phyloP scores from a whole-genome alignment of 2,888 invertebrate species.

The Chrysolina oricalcia region DNA sequence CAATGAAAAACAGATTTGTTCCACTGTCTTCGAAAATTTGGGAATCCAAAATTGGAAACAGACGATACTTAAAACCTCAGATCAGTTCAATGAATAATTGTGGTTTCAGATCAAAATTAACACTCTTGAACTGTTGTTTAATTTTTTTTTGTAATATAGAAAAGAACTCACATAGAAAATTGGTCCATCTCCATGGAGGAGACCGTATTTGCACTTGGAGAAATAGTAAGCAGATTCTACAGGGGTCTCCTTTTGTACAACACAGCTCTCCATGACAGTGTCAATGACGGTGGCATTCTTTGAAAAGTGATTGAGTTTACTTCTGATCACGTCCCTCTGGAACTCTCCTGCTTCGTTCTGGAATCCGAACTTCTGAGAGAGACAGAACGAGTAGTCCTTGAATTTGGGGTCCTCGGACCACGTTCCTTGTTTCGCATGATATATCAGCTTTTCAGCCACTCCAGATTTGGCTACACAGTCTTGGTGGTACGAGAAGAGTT shows the following conservation, averaged over 20 bases:
- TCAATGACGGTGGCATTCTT: constrained; percentile 2
- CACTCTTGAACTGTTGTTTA: no score
- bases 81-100: neutral
- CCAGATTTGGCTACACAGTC: constrained; percentile 7
- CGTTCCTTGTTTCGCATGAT: neutral
- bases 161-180: neutral
- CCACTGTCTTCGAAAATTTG: no score
- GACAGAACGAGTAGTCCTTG: constrained; percentile 28
- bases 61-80: neutral
- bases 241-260: neutral
- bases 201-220: constrained; percentile 19
- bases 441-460: neutral
- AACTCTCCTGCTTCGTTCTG: constrained; percentile 27
- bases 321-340: constrained; percentile 18
- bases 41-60: no score
- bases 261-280: constrained; percentile 10
- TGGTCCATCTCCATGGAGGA: neutral
- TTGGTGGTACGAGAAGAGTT: constrained; percentile 2
- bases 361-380: constrained; percentile 14
- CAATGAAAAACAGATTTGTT: no score
- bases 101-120: neutral
- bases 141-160: neutral
- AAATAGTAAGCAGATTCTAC: constrained; percentile 20
- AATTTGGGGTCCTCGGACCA: constrained; percentile 18
- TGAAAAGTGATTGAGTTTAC: neutral